phyloP scores from a whole-genome alignment of 2,888 invertebrate species.

The Drosophila incognita region DNA sequence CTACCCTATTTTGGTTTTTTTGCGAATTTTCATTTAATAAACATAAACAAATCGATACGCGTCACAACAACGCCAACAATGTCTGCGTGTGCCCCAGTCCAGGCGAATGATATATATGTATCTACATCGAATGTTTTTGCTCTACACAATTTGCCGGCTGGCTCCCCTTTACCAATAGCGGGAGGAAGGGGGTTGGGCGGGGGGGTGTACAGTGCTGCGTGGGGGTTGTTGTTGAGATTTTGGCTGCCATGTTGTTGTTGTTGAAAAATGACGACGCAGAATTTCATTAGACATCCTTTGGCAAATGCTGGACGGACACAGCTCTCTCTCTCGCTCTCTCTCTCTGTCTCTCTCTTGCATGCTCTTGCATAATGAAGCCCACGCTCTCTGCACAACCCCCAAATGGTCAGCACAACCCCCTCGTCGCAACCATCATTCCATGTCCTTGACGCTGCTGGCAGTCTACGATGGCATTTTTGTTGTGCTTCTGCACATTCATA shows the following conservation, averaged over 20 bases:
- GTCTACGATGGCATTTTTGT: constrained; percentile 72
- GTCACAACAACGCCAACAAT: constrained; percentile 73
- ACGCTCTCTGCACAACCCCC: constrained; percentile 31
- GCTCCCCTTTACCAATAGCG: constrained; percentile 7
- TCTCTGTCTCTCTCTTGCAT: constrained; percentile 11
- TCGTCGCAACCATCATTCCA: constrained; percentile 7
- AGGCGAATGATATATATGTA: not conserved
- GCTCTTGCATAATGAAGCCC: constrained; percentile 52
- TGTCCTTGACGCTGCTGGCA: constrained; percentile 51
- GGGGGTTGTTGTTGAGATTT: constrained; percentile 46
- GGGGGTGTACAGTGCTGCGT: not conserved
- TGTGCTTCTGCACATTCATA: constrained; percentile 79
- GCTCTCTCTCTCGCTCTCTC: not conserved
- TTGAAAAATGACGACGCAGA: constrained; percentile 72
- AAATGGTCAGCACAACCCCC: constrained; percentile 14
- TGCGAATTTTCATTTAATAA: constrained; percentile 72
- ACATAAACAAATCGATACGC: constrained; percentile 82
- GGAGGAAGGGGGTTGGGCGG: not conserved
- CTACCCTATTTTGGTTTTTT: constrained; percentile 18
- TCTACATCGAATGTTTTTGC: constrained; percentile 6
- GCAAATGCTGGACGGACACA: constrained; percentile 21
- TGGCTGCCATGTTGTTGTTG: constrained; percentile 51
- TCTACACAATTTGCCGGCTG: constrained; percentile 60
- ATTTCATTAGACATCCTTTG: constrained; percentile 58
- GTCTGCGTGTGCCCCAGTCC: constrained; percentile 17